Base-by-base conservation (phyloP, 2,888 invertebrate genomes). In the Tetranychus piercei region DNA sequence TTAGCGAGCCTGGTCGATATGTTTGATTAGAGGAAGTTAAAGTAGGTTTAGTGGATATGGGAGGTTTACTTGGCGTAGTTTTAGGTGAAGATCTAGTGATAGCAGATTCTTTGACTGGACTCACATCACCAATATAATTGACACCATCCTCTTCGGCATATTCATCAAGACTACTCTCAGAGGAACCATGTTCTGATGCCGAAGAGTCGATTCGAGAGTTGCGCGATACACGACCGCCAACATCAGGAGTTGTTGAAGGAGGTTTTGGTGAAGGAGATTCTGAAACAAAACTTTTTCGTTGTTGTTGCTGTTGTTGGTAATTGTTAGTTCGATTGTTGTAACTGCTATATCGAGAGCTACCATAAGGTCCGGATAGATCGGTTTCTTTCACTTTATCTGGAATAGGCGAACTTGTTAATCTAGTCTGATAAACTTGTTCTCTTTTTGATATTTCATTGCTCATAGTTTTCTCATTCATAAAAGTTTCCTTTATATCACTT, bases 101-200 rank as follows among this genome's bases (percentile, higher is more conserved):
- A 34, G 34, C 34, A 6, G 22, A 70, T 22, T 20, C 18, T 23
- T 70, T 70, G 23, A 70, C 34, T 22, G 15, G 15, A 6, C 18
- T 44, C 20, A n/a, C 73, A 69, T 75, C 75, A 34, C 34, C 34
- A 34, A 34, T 34, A 34, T 34, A 34, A 34, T 34, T 34, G 34
- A 34, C 34, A 23, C 66, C 55, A 20, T 73, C 44, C 43, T 77
- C 77, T n/a, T 72, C 69, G n/a, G 73, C 76, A 75, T 78, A 78
- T 65, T 77, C 78, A 64, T 77, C 77, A 71, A 77, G 66, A 75
- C 76, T 77, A 18, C 73, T 76, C 34, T 76, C 77, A 11, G 77
- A 78, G 22, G 77, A 76, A 15, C 70, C 20, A 15, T 75, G 72
- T 6, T 43, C 23, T 55, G 74, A 75, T 70, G 77, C 77, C 9